These are phyloP conservation scores for Drosophila paucipuncta DNA, from an alignment of 2,888 invertebrate genomes.

Conservation along the genomic window DNA sequence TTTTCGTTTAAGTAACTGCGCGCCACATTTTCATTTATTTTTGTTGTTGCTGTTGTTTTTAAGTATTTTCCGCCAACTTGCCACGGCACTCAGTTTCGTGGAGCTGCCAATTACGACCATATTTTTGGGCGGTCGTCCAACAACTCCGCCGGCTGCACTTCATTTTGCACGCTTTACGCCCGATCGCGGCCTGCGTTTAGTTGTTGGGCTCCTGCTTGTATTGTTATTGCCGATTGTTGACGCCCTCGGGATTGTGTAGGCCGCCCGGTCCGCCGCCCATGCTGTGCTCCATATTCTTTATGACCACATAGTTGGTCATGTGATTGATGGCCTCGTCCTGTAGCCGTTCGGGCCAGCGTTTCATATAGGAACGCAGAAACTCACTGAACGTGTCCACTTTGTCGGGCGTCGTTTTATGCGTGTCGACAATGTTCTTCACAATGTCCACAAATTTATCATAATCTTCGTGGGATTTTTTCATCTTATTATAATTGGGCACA, in stretches of 20 bases:
- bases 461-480: conserved; percentile 82
- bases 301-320: conserved; percentile 84
- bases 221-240: conserved; percentile 84
- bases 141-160: conserved; percentile 49
- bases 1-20: conserved; percentile 65
- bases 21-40: conserved; percentile 40
- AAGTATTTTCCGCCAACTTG: conserved; percentile 60
- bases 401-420: conserved; percentile 83
- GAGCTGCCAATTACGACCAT: conserved; percentile 59
- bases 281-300: conserved; percentile 84
- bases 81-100: conserved; percentile 50
- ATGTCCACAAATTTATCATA: conserved; percentile 84
- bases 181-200: conserved; percentile 41
- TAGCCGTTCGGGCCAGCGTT: conserved; percentile 84
- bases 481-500: conserved; percentile 81
- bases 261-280: conserved; percentile 72
- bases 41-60: conserved; percentile 25
- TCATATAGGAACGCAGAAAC: conserved; percentile 84
- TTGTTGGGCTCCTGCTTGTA: conserved; percentile 82
- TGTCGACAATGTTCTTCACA: conserved; percentile 85
- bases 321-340: conserved; percentile 85
- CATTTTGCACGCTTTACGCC: neutral
- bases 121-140: conserved; percentile 55
- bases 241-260: conserved; percentile 77
- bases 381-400: conserved; percentile 84